Evolutionary conservation across 1,140 invertebrate species (phyloP), one percentile per base, ranked within the genome.

Genomic region (Homarus americanus): DNA sequence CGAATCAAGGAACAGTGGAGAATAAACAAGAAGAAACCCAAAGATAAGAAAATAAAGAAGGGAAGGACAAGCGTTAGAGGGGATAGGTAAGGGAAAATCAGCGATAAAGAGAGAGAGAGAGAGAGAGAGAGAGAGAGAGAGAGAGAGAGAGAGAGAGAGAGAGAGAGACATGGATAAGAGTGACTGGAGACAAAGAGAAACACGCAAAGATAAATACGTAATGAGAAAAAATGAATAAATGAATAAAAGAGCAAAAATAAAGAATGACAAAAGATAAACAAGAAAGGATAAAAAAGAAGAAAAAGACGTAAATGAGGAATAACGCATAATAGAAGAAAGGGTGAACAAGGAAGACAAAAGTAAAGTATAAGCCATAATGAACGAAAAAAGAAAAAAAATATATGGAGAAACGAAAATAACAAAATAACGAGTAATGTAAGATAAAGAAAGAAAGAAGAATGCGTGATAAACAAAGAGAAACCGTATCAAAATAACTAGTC

Each of bases 381-480:
- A 72, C 24, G 66, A 24, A 72, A 72, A 24, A 72, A 15, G 24
- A 72, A 72, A 24, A 72, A 15, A 72, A 72, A 9, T 72, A 1
- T 7, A 10, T 34, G 24, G 32, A 24, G 10, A 75, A n/a, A n/a
- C n/a, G n/a, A n/a, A n/a, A n/a, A n/a, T n/a, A n/a, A n/a, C n/a
- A n/a, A 40, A 38, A 73, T 20, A 73, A 73, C 5, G 72, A 76
- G 34, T 38, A 75, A 40, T 10, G 7, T 7, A 38, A 76, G 73
- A 76, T n/a, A n/a, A 76, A n/a, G 32, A 75, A 34, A 40, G 34
- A 83, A 40, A 82, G 32, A 58, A 53, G 41, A 82, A 38, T 40
- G 63, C 34, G 76, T n/a, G n/a, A 41, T 20, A 82, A 40, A 34
- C 7, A 32, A 40, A 32, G 72, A 75, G 72, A 75, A 34, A 69